Base-by-base conservation (phyloP, 30 jellyfish, hydroid and myxozoan genomes). In the Aurelia coerulea region DNA sequence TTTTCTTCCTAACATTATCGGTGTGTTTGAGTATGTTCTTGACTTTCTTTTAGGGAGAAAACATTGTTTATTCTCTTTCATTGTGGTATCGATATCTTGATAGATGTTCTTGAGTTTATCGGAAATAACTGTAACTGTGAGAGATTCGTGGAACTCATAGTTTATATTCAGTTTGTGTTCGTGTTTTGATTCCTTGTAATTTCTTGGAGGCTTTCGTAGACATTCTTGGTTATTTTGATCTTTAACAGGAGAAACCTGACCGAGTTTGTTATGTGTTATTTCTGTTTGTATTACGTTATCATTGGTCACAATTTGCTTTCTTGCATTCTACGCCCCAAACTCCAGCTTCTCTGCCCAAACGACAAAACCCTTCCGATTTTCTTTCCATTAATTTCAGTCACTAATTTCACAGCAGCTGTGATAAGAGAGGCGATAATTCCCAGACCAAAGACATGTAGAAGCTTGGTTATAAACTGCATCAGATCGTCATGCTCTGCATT, bases 341-440 rank as follows among this genome's bases (percentile, higher is more conserved):
- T 73, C 84, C 84, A 46, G 37, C 70, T 49, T 37, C 5, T 73
- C 35, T 41, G 41, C 65, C 16, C 34, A 10, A 73, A 51, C 71
- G 71, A 73, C 5, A 73, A n/a, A 65, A 58, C 59, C 19, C 49
- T 46, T 31, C 4, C 29, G 41, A 80, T 50, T 12, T 67, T 80
- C 37, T 32, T 80, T 37, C 78, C 71, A 56, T 80, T 53, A 12
- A 67, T 49, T 13, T 80, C 82, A 67, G 56, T 53, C 15, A 80
- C 53, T 12, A 80, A 46, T 37, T 34, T n/a, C 34, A 83, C 83
- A 7, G 64, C 23, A 2, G 92, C 54, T 5, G 92, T 53, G 18
- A 83, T 71, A 17, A 83, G 50, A 6, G 92, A 83, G 29, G 92
- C 92, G 4, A 75, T 62, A 29, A 83, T 83, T n/a, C 92, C 92